Conservation (phyloP, 2,797 vertebrate genomes). For the Bradypodion ventrale region DNA sequence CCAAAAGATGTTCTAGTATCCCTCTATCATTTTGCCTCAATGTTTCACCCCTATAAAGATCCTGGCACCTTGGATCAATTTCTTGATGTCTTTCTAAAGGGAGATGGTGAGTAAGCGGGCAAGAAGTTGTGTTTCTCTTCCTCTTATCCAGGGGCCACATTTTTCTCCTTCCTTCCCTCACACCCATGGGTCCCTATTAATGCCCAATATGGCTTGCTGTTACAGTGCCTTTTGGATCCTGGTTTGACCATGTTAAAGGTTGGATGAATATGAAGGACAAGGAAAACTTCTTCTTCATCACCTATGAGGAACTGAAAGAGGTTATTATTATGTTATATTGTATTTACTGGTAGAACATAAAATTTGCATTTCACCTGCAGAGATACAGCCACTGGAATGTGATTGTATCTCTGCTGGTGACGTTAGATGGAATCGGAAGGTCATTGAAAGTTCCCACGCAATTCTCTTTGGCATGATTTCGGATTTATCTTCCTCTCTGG, state of each 20-base stretch:
- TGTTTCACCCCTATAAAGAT: constrained; percentile 81
- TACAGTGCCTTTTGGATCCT: constrained; percentile 87
- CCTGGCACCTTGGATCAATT: constrained; percentile 86
- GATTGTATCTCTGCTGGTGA: neutral
- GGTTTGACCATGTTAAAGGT: constrained; percentile 87
- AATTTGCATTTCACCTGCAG: neutral
- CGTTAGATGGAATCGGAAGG: neutral
- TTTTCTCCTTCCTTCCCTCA: neutral
- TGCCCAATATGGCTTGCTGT: neutral
- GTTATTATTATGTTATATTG: constrained; percentile 9
- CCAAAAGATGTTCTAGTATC: constrained; percentile 85
- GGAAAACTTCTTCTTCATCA: constrained; percentile 82
- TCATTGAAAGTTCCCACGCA: neutral
- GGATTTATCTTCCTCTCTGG: neutral
- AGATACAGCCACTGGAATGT: neutral
- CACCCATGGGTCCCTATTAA: too few species aligned
- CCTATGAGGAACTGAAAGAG: constrained; percentile 79
- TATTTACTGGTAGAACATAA: neutral
- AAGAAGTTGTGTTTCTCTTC: too few species aligned
- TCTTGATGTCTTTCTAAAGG: constrained; percentile 77
- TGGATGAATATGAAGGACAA: constrained; percentile 79
- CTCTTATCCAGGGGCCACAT: neutral
- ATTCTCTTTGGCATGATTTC: neutral
- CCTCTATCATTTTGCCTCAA: constrained; percentile 84
- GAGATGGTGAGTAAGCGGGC: constrained; percentile 56